A percentile compares a stretch with the other conserved stretches of the same genome.
phyloP scores from a whole-genome alignment of 2,888 invertebrate genomes.

The Cyaniris semiargus region DNA sequence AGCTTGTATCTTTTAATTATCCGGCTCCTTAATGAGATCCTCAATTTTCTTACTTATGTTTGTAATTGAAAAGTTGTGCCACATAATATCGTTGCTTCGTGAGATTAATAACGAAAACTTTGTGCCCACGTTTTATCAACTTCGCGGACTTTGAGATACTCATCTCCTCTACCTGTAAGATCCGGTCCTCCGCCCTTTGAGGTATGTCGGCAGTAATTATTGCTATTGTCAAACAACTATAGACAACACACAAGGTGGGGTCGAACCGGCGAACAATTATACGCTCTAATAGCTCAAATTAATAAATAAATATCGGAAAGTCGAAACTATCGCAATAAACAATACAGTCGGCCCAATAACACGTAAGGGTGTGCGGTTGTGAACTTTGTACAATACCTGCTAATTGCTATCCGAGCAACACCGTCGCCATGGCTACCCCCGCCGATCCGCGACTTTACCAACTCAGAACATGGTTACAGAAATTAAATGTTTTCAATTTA shows the following conservation, averaged over 20 bases:
- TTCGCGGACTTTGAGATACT: not conserved
- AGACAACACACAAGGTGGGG: not conserved
- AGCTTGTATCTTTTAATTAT: not conserved
- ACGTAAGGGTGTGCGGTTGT: not conserved
- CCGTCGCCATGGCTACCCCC: not conserved
- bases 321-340: not conserved
- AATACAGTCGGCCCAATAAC: not conserved
- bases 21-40: not conserved
- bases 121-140: not conserved
- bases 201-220: not conserved
- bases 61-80: not conserved
- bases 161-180: not conserved
- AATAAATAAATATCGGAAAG: not conserved
- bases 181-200: not conserved
- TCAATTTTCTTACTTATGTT: not conserved
- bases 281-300: not conserved
- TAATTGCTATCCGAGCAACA: not conserved
- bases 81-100: not conserved
- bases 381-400: not conserved
- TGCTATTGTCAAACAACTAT: not conserved
- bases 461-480: not conserved
- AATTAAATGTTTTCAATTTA: not conserved
- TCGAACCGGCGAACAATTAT: not conserved
- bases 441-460: not conserved
- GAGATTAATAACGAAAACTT: not conserved